Evolutionary conservation across 2,113 vertebrate species (phyloP), one percentile per base, ranked within the genome.

Genomic region (Anthoscopus minutus): DNA sequence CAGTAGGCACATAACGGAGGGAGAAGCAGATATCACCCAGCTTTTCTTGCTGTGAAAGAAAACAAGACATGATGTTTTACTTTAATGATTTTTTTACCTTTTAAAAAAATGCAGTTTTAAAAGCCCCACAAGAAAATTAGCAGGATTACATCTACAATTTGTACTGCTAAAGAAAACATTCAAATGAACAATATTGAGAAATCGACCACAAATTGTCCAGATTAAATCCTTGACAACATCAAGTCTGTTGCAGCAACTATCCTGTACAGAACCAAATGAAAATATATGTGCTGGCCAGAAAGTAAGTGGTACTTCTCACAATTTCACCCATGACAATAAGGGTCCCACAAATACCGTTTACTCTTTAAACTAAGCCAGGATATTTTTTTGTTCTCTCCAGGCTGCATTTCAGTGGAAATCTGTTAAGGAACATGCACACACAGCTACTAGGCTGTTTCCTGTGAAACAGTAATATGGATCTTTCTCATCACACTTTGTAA

Each of bases 11-110:
- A 2, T 99, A 99, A 72, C 99, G 98, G 85, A 99, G 98, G 28
- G 99, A 99, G 98, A 99, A 99, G 98, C 99, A 99, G 97, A 99
- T 99, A 96, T 99, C 99, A 13, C 99, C 99, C 93, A 99, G 93
- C 96, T 99, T 99, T 98, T 99, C 99, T 98, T 99, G 99, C 99
- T 99, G 97, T 96, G 79, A 97, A 96, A 95, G 97, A 42, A 96
- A 97, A 96, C 40, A 94, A 82, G 66, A 76, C 78, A 56, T 21
- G 8, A 33, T 89, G 78, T 82, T 61, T 74, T 10, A 66, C 57
- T 66, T 60, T 3, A 44, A 38, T 50, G 0, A 13, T 4, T 28
- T 62, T 51, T 48, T 73, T 42, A 56, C 16, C 40, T 72, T 69
- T 76, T 53, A 50, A 76, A 82, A 82, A 88, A 88, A 67, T 9